Base-by-base conservation (phyloP, 1,140 invertebrate genomes). In the Drosophila ohnishii region DNA sequence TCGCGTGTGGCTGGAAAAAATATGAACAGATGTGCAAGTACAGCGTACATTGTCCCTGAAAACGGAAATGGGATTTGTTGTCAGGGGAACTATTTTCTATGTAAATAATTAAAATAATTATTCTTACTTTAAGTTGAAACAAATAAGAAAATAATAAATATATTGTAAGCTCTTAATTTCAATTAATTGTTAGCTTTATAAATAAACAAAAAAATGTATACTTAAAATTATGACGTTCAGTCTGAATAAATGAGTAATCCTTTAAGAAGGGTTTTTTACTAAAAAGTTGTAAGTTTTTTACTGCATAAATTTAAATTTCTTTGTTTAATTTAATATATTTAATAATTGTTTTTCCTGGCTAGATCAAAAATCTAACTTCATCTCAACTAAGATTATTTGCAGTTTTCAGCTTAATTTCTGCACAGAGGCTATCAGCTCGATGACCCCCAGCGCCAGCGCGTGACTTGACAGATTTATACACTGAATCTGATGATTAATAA, bases 401-500 rank as follows among this genome's bases (percentile, higher is more conserved):
- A 34, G 11, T 25, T 40, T 65, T 13, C 25, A 66, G 34, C 32
- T 48, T n/a, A 39, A 37, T 61, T 30, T 55, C 50, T 70, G 48
- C 64, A 56, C 19, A 61, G n/a, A 7, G 40, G 66, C 47, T 81
- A 80, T 81, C 78, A 81, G 57, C 40, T 37, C 1, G n/a, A 11
- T 5, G 51, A 74, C 37, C 69, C 69, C 30, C 37, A 42, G 32
- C 28, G n/a, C 56, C 50, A 50, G 47, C n/a, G 40, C 42, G 50
- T 81, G 60, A 80, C 79, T 77, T 50, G 56, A 22, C 57, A 70
- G 25, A 65, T 45, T 37, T 9, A 35, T 22, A 9, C 14, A 1
- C 47, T 50, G 37, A 44, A 57, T 19, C 47, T 50, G 22, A 62
- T 57, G 53, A 60, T 56, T 63, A 50, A 77, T 59, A 66, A 37